Base-by-base conservation (phyloP, 2,113 vertebrate genomes). In the Actenoides lindsayi region DNA sequence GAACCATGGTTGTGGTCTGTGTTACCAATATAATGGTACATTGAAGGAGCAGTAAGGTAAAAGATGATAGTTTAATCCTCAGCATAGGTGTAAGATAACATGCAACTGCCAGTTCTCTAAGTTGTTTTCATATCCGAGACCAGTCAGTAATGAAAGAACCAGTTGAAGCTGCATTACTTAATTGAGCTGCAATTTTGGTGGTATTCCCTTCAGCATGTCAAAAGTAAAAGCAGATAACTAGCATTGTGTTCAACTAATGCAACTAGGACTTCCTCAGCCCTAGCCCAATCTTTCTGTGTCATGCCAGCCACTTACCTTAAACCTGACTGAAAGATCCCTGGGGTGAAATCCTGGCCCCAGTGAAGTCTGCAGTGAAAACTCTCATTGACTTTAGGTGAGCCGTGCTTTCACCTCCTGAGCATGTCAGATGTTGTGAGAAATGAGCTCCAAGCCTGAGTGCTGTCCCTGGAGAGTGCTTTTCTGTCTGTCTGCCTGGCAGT, bases 381-480 rank as follows among this genome's bases (percentile, higher is more conserved):
- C 63, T 79, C 54, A 11, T 13, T 88, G 94, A 83, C 79, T 92
- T 69, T 14, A 67, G 56, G 37, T n/a, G 51, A 90, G 12, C 20
- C 50, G 11, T 6, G 28, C 59, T 80, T 94, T 90, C 59, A 63
- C 59, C 63, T 92, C 56, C 62, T 1, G 13, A 68, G 80, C 1
- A 2, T 74, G 65, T 96, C 90, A 83, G 62, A 31, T 89, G n/a
- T 16, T 77, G 64, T 83, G 90, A 91, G 82, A 77, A 93, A 78
- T 68, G 63, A 89, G n/a, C 71, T 93, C 54, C 76, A 48, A 63
- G 78, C 31, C n/a, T 3, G 65, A 64, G n/a, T 73, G 42, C 75
- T 90, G 76, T 88, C 86, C 79, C 88, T 80, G 79, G 64, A 65
- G 85, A 91, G 90, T 35, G 57, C 70, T 95, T 65, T 92, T 67